phyloP scores from a whole-genome alignment of 2,113 vertebrate species.

The Lycaon pictus region DNA sequence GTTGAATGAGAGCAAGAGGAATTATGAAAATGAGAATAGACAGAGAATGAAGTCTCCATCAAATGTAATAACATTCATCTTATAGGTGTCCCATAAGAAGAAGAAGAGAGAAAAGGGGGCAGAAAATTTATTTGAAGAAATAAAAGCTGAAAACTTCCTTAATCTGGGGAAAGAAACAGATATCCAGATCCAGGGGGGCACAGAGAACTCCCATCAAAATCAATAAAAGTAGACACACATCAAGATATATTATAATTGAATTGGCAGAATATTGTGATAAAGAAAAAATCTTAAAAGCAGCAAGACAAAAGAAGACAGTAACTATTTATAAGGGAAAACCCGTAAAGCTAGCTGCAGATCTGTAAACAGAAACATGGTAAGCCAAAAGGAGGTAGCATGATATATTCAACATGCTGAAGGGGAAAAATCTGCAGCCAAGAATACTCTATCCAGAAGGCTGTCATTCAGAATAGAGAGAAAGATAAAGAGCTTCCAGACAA shows the following conservation, averaged over 20 bases:
- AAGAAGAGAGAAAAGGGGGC: not conserved
- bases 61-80: not conserved
- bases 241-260: not conserved
- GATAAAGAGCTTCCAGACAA: not conserved
- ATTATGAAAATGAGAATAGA: not conserved
- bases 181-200: not conserved
- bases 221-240: not conserved
- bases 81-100: not conserved
- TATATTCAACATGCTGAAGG: not conserved
- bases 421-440: not conserved
- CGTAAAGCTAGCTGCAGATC: not conserved
- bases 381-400: not conserved
- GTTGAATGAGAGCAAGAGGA: not conserved
- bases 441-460: not conserved
- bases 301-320: not conserved
- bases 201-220: not conserved
- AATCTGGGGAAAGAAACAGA: not conserved
- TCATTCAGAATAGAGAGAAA: not conserved
- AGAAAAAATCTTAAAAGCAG: not conserved
- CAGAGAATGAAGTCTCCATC: not conserved
- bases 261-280: not conserved
- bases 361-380: not conserved
- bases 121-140: not conserved
- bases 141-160: not conserved
- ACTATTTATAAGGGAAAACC: not conserved